Conservation (phyloP, 2,888 invertebrate genomes). For the Spilarctia lutea region DNA sequence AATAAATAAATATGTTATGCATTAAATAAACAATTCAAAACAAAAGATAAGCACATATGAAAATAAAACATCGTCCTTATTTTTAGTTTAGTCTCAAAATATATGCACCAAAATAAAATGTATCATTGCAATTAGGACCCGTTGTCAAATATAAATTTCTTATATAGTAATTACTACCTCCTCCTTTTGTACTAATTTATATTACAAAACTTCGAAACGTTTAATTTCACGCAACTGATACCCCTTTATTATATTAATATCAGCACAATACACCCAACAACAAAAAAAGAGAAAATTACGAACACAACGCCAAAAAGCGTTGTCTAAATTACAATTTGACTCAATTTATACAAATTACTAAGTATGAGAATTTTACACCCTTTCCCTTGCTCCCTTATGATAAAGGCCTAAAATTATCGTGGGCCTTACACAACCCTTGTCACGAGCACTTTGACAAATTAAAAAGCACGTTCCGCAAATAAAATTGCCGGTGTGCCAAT, state of each 20-base stretch:
- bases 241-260: constrained; percentile 42
- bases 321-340: constrained; percentile 65
- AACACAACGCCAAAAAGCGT: constrained; percentile 29
- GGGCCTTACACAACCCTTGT: constrained; percentile 56
- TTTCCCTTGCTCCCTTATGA: constrained; percentile 47
- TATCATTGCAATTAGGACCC: neutral
- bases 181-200: constrained; percentile 21
- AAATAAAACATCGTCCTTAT: neutral
- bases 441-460: constrained; percentile 62
- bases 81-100: neutral
- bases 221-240: constrained; percentile 38
- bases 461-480: constrained; percentile 61
- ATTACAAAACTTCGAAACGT: constrained; percentile 25
- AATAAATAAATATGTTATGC: too few relatives aligned
- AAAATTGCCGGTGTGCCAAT: constrained; percentile 58
- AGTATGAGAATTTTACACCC: constrained; percentile 63
- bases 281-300: constrained; percentile 21
- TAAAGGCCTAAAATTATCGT: constrained; percentile 55
- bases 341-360: constrained; percentile 63
- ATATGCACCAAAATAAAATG: neutral
- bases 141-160: neutral
- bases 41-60: neutral
- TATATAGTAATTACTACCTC: neutral
- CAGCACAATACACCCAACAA: constrained; percentile 28
- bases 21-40: too few relatives aligned